phyloP scores from a whole-genome alignment of 2,888 invertebrate species.

The Meganola albula region DNA sequence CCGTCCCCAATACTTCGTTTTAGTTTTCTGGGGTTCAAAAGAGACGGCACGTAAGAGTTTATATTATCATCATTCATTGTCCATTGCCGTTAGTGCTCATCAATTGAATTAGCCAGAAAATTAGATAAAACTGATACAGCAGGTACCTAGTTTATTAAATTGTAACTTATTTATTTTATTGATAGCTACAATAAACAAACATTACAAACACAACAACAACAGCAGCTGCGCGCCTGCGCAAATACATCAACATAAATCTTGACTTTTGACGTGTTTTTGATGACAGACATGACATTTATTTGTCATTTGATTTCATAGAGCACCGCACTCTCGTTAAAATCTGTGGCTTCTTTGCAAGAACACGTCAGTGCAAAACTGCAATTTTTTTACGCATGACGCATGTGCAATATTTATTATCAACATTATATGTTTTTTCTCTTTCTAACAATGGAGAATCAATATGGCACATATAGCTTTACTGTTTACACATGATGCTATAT shows the following conservation, averaged over 20 bases:
- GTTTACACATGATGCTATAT: no score
- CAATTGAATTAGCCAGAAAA: not conserved
- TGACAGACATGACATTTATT: no score
- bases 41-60: slow-evolving; percentile 51
- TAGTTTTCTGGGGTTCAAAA: slow-evolving; percentile 51
- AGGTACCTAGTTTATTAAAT: not conserved
- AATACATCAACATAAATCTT: no score
- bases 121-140: not conserved
- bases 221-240: no score
- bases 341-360: not conserved
- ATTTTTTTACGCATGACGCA: not conserved
- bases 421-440: no score
- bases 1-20: slow-evolving; percentile 36
- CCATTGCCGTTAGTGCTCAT: slow-evolving; percentile 21
- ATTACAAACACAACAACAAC: no score
- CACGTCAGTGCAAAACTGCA: not conserved
- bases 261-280: no score
- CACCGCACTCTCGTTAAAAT: no score
- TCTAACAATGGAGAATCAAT: no score
- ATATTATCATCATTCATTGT: slow-evolving; percentile 45
- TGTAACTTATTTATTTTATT: not conserved
- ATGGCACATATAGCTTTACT: no score
- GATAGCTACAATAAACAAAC: not conserved
- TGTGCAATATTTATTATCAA: no score
- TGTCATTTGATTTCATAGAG: no score